Base-by-base conservation (phyloP, 2,888 invertebrate species). In the Germaria angustata region DNA sequence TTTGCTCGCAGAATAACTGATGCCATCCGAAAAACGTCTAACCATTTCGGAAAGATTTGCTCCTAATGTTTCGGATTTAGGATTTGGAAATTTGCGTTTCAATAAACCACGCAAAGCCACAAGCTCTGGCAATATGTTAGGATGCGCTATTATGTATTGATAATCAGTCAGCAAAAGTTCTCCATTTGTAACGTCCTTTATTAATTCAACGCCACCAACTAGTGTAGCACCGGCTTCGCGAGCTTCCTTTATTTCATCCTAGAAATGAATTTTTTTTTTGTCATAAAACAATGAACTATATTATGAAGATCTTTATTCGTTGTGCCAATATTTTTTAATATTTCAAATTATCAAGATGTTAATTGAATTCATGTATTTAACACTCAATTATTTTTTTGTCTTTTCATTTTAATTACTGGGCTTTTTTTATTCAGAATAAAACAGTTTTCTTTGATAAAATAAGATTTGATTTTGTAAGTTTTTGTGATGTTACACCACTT, bases 101-200 rank as follows among this genome's bases (percentile, higher is more conserved):
- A 97, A 92, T 53, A 97, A 88, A 1, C 97, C 97, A 83, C 96
- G 93, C 75, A 97, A 92, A 0, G 93, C 92, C 1, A 95, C 93
- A 41, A 97, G 88, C 66, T 97, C 97, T 0, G 95, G 93, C 61
- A 96, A 89, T 81, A 97, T 95, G 88, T 95, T 94, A 0, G 96
- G 95, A 92, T 97, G 96, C 0, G 96, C 95, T 13, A 97, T 92
- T 7, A 96, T 88, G 87, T 93, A 94, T 86, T 96, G 94, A 88
- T 94, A 97, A 85, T 97, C 96, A 4, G 92, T 91, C 1, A 95
- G 86, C 73, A 92, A 91, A 3, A 96, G 87, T 84, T 93, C 92
- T n/a, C 96, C 96, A 87, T 92, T 94, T 92, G 96, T 95, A 85
- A 97, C 94, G 84, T 94, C 93, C 90, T 95, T 96, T 32, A 97